Evolutionary conservation across 2,888 invertebrate species (phyloP), one percentile per base, ranked within the genome.

Genomic region (Sturmia bella): DNA sequence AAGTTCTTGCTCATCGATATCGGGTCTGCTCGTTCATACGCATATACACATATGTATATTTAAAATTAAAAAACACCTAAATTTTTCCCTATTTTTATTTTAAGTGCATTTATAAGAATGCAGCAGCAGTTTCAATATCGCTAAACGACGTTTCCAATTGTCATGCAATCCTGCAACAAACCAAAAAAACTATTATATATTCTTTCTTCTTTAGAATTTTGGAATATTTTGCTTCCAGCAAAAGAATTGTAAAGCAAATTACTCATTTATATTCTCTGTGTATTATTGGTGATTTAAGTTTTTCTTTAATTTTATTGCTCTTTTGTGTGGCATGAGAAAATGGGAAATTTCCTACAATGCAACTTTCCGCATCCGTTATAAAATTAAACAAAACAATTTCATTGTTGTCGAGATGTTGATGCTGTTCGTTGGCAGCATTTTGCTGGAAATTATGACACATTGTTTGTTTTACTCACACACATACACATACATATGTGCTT

Each of bases 301-400:
- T 39, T 57, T 37, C 6, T 37, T 17, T 41, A 2, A 39, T 27
- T 52, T 56, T 77, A 37, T 52, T 52, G 54, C 48, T 70, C 37
- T 17, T 21, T 21, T 5, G 1, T 2, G 7, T 2, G 3, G 12
- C 39, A 39, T 64, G 54, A 52, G 52, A 50, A 70, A 73, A 85
- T 84, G 84, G 84, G 84, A 85, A 86, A 84, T 84, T 84, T 85
- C 85, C 85, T 83, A 84, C 86, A 85, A 85, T 82, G 84, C 78
- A 74, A 80, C 73, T 83, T 86, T 85, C 86, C 86, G 86, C 86
- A 85, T 86, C 86, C 86, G 86, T 69, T 78, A 37, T 70, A 43
- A 13, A 61, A 72, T 56, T 63, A 45, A 76, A 69, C 52, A 69
- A 63, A 77, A 69, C 69, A 74, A 69, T 54, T 52, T 56, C 52